Conservation (phyloP, 1,140 invertebrate species). For the Heliconius hermathena region DNA sequence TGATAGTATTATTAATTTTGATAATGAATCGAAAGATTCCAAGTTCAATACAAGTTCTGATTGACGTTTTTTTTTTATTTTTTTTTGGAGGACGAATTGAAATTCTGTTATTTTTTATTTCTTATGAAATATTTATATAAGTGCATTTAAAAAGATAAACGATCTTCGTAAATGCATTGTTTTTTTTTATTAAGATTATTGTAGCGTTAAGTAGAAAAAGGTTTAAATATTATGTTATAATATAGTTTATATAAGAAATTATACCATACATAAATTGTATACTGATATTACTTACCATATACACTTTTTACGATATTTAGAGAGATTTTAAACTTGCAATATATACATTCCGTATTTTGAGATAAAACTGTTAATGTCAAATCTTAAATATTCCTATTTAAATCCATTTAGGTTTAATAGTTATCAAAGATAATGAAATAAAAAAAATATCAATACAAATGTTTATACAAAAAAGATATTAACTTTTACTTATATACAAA, state of each 20-base stretch:
- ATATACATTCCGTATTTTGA: background rate
- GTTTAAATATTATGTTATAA: background rate
- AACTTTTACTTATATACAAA: too few species aligned
- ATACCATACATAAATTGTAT: background rate
- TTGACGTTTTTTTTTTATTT: background rate
- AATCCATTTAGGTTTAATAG: too few species aligned
- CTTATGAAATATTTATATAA: background rate
- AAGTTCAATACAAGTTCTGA: background rate
- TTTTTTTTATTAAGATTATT: background rate
- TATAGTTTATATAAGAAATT: background rate
- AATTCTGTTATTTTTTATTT: background rate
- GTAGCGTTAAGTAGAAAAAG: background rate
- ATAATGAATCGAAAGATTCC: slow-evolving; percentile 43
- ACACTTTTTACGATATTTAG: background rate
- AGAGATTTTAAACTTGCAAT: background rate
- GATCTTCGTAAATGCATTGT: background rate
- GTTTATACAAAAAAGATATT: too few species aligned
- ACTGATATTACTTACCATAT: too few species aligned
- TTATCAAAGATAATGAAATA: too few species aligned
- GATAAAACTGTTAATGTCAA: too few species aligned
- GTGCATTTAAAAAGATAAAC: background rate
- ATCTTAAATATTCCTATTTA: too few species aligned
- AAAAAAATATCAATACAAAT: too few species aligned
- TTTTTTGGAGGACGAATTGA: background rate
- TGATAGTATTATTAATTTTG: slow-evolving; percentile 51